Evolutionary conservation across 1,140 invertebrate species (phyloP), one percentile per base, ranked within the genome.

Genomic region (Paracyclopina nana): DNA sequence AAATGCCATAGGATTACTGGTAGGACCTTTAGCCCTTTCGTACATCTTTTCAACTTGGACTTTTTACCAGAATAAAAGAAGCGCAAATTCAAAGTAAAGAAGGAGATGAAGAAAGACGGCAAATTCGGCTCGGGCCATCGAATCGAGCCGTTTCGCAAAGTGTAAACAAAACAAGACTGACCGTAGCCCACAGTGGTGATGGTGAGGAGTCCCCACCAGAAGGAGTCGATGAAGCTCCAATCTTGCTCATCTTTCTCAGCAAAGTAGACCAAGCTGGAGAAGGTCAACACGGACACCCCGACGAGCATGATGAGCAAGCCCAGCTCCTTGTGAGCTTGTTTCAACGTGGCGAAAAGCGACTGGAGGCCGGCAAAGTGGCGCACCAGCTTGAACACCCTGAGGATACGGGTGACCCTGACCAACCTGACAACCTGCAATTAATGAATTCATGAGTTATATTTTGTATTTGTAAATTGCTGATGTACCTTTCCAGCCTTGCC

Each of bases 241-340:
- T 20, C 14, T n/a, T 52, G 42, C 16, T 48, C 27, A 26, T 52
- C 50, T 26, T 52, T 52, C 38, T 52, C 50, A 11, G 50, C 50
- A 45, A 52, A 52, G 50, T 52, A 52, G 18, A 52, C 50, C 24
- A 52, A 40, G 24, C 50, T 52, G 2, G 50, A 52, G 50, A 46
- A 52, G 4, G 50, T 52, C 6, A 52, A 40, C 24, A 52, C 34
- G 11, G 50, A 44, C 11, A 52, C 31, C 16, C 31, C 50, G 18
- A 52, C 41, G 8, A 52, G 41, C 31, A 52, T 22, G 9, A 52
- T 18, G 3, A 52, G 41, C 16, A 52, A 18, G 4, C 50, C 50
- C 27, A 52, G 41, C 30, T 52, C 50, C 40, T 43, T 46, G 40
- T 42, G 27, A 25, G 40, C 50, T 25, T 52, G 50, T 38, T 43